A percentile compares a stretch with the other conserved stretches of the same genome.
Conservation (phyloP, 2,797 vertebrate species). For the Corythornis leucogaster region DNA sequence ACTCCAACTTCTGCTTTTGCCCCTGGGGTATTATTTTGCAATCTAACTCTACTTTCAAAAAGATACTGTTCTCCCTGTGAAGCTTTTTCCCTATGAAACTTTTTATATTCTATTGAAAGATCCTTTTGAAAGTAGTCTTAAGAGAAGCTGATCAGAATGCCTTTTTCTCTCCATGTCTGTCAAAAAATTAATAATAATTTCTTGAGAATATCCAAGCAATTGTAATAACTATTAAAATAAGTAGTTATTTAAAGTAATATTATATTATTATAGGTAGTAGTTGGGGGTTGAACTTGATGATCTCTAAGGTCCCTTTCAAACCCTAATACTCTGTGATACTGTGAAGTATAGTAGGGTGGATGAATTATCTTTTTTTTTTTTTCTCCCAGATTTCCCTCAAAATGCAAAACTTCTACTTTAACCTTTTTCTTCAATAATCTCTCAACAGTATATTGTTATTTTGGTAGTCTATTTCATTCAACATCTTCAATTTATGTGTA, state of each 20-base stretch:
- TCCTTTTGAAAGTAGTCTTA: neutral
- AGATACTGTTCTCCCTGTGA: neutral
- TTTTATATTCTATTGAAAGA: neutral
- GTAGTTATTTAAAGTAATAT: neutral
- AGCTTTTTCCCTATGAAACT: neutral
- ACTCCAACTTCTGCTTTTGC: neutral
- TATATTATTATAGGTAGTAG: too few species aligned
- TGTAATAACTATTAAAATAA: neutral
- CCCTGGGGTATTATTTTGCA: neutral
- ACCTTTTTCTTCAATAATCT: neutral
- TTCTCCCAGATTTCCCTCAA: neutral
- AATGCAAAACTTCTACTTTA: neutral
- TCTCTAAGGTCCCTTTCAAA: too few species aligned
- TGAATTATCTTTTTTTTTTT: neutral
- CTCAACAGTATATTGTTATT: neutral
- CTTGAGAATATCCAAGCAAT: neutral
- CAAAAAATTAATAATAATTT: neutral
- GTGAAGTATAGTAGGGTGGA: fast-evolving
- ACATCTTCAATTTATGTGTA: neutral
- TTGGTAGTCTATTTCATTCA: neutral
- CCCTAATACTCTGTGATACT: too few species aligned
- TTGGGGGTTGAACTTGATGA: too few species aligned
- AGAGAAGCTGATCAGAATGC: neutral
- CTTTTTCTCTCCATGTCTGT: neutral
- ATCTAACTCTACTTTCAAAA: neutral